phyloP scores from a whole-genome alignment of 2,888 invertebrate species.

The Protonemura montana region DNA sequence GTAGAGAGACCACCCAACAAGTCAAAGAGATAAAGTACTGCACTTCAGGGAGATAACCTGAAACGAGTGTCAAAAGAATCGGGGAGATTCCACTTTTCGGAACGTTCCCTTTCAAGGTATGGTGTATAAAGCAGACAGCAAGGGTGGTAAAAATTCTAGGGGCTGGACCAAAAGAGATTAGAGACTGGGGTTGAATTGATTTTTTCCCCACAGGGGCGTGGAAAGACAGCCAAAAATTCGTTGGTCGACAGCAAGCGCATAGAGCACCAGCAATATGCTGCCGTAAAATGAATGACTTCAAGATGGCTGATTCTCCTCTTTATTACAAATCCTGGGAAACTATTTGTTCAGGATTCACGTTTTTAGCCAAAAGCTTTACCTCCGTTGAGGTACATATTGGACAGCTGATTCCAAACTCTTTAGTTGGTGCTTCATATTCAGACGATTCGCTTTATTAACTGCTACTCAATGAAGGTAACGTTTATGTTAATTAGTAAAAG shows the following conservation, averaged over 20 bases:
- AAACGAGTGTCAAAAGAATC: background rate
- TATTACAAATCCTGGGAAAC: background rate
- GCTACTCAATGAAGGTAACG: no score
- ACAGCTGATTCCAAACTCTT: background rate
- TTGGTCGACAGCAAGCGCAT: constrained; percentile 19
- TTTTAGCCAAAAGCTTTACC: background rate
- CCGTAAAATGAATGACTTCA: background rate
- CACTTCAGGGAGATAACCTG: background rate
- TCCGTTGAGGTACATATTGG: background rate
- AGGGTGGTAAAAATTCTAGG: background rate
- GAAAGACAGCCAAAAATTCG: background rate
- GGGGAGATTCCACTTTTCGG: background rate
- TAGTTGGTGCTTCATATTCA: background rate
- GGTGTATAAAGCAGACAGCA: background rate
- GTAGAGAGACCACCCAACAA: no score
- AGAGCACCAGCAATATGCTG: background rate
- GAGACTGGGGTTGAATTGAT: constrained; percentile 21
- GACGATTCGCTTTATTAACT: background rate
- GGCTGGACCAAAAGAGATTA: constrained; percentile 23
- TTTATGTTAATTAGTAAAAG: background rate
- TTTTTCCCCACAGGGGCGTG: constrained; percentile 31
- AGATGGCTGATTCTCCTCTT: background rate
- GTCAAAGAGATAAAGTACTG: no score
- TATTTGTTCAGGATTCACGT: background rate
- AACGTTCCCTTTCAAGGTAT: background rate